Evolutionary conservation across 1,140 invertebrate species (phyloP), one percentile per base, ranked within the genome.

Genomic region (Hycleus cichorii): DNA sequence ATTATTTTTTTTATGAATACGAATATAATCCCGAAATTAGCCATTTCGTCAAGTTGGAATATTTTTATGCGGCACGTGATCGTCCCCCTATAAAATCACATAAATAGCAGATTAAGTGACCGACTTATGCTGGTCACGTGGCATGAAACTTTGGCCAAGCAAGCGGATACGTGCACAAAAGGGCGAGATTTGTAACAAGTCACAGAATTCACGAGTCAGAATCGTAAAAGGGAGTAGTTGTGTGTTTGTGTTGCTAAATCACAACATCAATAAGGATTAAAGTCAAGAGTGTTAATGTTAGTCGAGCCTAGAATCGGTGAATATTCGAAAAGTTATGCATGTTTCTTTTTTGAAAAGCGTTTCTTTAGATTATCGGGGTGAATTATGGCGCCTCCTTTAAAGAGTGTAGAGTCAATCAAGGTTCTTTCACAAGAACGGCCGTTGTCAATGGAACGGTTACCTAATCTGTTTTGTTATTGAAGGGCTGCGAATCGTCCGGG

Each of bases 101-200:
- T 73, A 73, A 73, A 73, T 73, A 73, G 70, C 67, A 69, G 72
- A 73, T 73, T 73, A 73, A 73, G 72, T 73, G 72, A 73, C 72
- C 72, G 70, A 72, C 66, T 67, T 68, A 63, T 60, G 67, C 52
- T 60, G 59, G 68, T 62, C 72, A 68, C 72, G 72, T 73, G 72
- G 51, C 51, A 53, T 11, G 8, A 38, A 38, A 32, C 25, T 32
- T 32, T 32, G 32, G 32, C 32, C 7, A 32, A 32, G 32, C 32
- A 32, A 18, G 18, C 18, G 18, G 18, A 18, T 18, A 18, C 18
- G 18, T 18, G 18, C 18, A 18, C 18, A 18, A 18, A 32, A 32
- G 32, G 32, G 32, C 32, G 32, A 32, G 32, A 32, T 32, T 32
- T 32, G 32, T 32, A 18, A 18, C 18, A 18, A 18, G 18, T 18